phyloP scores from a whole-genome alignment of 2,797 vertebrate species.

The Hapalemur alaotrensis region DNA sequence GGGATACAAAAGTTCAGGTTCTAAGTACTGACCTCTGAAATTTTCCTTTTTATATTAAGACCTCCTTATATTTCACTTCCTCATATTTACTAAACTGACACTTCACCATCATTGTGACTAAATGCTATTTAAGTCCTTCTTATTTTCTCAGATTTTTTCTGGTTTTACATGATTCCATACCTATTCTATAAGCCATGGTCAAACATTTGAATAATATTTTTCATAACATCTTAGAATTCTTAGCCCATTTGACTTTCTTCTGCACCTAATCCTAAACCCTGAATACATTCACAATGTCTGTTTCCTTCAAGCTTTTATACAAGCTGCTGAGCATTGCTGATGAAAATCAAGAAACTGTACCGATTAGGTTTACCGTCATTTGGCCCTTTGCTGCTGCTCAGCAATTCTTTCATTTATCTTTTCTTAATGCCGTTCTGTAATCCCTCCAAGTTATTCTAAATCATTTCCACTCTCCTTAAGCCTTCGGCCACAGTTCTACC shows the following conservation, averaged over 20 bases:
- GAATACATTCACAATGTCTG: not conserved
- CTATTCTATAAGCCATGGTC: not conserved
- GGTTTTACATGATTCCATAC: not conserved
- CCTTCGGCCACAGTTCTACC: not conserved
- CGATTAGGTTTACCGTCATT: slow-evolving; percentile 6
- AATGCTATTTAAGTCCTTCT: not conserved
- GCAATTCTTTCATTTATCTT: slow-evolving; percentile 20
- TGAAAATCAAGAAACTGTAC: not conserved
- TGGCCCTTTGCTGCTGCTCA: not conserved
- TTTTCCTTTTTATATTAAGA: not conserved
- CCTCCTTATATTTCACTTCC: not conserved
- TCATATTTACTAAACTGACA: not conserved
- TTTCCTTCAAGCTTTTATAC: not conserved
- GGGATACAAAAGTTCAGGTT: no score
- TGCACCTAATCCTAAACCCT: not conserved
- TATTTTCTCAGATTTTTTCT: not conserved
- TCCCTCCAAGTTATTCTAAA: not conserved
- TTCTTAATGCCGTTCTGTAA: not conserved
- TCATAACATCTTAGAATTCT: not conserved
- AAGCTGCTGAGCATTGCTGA: not conserved
- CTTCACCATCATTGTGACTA: not conserved
- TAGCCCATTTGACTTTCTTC: not conserved
- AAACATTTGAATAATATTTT: slow-evolving; percentile 26
- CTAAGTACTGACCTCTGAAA: no score
- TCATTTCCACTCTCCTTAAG: not conserved